These are phyloP conservation scores for Corydoras maculifer DNA, from an alignment of 2,113 vertebrate genomes.

Conservation along the genomic window DNA sequence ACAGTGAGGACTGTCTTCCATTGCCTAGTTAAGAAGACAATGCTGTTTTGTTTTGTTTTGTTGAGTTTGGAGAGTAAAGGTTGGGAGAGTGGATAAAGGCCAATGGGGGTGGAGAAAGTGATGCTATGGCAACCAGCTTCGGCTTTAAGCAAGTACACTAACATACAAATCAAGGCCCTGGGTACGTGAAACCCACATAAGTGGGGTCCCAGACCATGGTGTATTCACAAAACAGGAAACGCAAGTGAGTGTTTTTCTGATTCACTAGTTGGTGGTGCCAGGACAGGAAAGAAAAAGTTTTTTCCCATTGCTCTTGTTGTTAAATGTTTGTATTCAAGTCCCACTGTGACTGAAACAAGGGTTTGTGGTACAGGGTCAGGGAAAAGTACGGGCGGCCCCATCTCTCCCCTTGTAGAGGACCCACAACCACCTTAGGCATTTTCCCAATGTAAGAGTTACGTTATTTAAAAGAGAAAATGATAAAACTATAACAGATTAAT, in stretches of 20 bases:
- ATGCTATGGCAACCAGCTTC: conserved; percentile 54
- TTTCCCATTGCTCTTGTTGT: conserved; percentile 27
- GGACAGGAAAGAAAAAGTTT: conserved; percentile 14
- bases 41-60: conserved; percentile 65
- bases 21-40: conserved; percentile 55
- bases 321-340: conserved; percentile 35
- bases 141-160: conserved; percentile 47
- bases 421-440: conserved; percentile 18
- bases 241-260: conserved; percentile 34
- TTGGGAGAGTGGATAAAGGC: conserved; percentile 19
- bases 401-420: conserved; percentile 15
- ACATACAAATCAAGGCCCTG: conserved; percentile 43
- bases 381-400: conserved; percentile 22
- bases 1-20: conserved; percentile 40
- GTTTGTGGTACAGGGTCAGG: conserved; percentile 13
- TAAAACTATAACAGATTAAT: neutral
- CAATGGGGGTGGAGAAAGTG: conserved; percentile 29
- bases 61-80: conserved; percentile 53
- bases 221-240: conserved; percentile 38
- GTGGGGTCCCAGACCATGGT: conserved; percentile 14
- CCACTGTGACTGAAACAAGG: conserved; percentile 26
- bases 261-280: conserved; percentile 30
- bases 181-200: conserved; percentile 19
- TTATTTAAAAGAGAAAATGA: conserved; percentile 18
- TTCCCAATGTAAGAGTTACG: conserved; percentile 20